Evolutionary conservation across 2,888 invertebrate species (phyloP).

Genomic region (Syritta pipiens): DNA sequence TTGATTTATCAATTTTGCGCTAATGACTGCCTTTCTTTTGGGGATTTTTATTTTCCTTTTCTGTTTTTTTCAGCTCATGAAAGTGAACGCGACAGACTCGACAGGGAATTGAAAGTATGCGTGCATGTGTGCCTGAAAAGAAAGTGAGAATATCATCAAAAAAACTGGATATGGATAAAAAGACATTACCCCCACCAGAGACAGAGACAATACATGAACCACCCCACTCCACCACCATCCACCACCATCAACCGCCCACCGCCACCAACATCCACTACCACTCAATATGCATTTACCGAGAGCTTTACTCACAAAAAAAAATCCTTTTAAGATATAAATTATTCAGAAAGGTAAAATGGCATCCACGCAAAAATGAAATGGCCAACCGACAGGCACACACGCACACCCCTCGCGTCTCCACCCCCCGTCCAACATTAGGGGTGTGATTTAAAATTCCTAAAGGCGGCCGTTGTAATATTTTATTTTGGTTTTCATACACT

Average conservation of each 20-base stretch:
- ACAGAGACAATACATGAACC: slow-evolving; percentile 43
- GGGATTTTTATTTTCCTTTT: neutral
- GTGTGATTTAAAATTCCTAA: slow-evolving; percentile 65
- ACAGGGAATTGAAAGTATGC: too few species aligned
- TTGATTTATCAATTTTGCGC: slow-evolving; percentile 45
- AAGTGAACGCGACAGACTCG: neutral
- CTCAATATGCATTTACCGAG: slow-evolving; percentile 66
- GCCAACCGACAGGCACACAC: slow-evolving; percentile 42
- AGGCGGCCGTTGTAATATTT: slow-evolving; percentile 49
- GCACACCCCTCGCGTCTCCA: neutral
- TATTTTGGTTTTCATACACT: slow-evolving; percentile 7
- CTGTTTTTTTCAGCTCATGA: slow-evolving; percentile 15
- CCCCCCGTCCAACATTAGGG: slow-evolving; percentile 31
- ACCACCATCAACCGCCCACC: too few species aligned
- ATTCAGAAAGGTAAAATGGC: slow-evolving; percentile 67
- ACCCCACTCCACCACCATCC: too few species aligned
- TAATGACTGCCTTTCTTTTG: slow-evolving; percentile 41
- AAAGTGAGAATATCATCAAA: neutral
- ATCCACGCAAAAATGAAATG: slow-evolving; percentile 68
- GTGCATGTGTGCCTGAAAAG: neutral
- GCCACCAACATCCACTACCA: too few species aligned
- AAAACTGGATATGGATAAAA: slow-evolving; percentile 37
- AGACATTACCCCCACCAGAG: slow-evolving; percentile 58
- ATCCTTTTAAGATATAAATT: slow-evolving; percentile 69
- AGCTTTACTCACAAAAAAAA: slow-evolving; percentile 62